Evolutionary conservation across 1,140 invertebrate genomes (phyloP), one percentile per base, ranked within the genome.

Genomic region (Aphaenogaster ashmeadi): DNA sequence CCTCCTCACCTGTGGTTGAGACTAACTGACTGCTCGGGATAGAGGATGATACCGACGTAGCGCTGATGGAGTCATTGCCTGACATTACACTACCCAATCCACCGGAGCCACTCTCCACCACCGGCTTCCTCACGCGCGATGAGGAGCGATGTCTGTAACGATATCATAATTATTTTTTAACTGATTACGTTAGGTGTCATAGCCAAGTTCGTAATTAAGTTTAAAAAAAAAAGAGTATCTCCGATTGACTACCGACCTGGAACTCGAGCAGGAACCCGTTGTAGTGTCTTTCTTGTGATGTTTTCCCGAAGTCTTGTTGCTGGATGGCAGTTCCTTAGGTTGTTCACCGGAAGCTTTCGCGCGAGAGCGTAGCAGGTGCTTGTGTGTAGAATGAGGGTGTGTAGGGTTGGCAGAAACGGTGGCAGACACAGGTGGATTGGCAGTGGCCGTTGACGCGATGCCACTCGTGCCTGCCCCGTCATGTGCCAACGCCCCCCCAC

Each of bases 211-310:
- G 4, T 18, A 72, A 72, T 18, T 56, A 8, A 74, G 0, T 56
- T 38, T 2, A 2, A 8, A 27, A 62, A 44, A 56, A 4, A 41
- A 44, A 3, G 27, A 33, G n/a, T 13, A n/a, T 47, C 60, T 44
- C 3, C 8, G 3, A 50, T 7, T n/a, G 71, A 21, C 8, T 18
- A 77, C 90, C 93, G 27, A 97, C 96, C 96, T 97, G 91, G 97
- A 97, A 90, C 97, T 97, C 88, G 97, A 97, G 96, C 97, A 97
- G 92, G 97, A 97, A 96, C 97, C 97, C 96, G 97, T 97, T 95
- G 97, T 97, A 95, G 95, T 93, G 80, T 95, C 95, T 90, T 95
- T 95, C 50, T 95, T 95, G 83, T 95, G 93, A 89, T 95, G 94
- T 56, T 95, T 95, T 21, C 93, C 90, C n/a, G 88, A 89, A 84